Evolutionary conservation across 1,140 invertebrate genomes (phyloP), one percentile per base, ranked within the genome.

Genomic region (Hyposmocoma kahamanoa): DNA sequence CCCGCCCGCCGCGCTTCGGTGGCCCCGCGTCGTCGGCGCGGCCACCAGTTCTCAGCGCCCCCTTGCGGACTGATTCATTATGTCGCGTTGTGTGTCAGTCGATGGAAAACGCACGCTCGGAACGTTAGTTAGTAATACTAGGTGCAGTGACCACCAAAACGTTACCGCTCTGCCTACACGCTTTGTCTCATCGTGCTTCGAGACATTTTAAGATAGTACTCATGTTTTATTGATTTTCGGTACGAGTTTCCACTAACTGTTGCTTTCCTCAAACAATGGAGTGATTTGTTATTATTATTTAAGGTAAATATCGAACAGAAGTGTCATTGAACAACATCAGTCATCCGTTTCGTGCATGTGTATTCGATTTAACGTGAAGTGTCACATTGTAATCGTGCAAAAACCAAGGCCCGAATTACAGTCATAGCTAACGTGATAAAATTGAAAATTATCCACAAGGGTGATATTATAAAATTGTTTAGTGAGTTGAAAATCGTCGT

Each of bases 311-410:
- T 60, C 60, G 59, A 68, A 64, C 59, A 67, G 57, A 65, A 72
- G 67, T 76, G 69, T 75, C 69, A 81, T 79, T 73, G 67, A 56
- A 70, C 55, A 68, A 65, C 59, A 76, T 62, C 64, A 72, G 69
- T 79, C 72, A 73, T 72, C 68, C 73, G 67, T 79, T 77, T 71
- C 64, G 48, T 69, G 66, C 67, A 74, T 68, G 73, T 77, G 71
- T 66, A 59, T 62, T 66, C 58, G 38, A 59, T 51, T 57, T 30
- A 50, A 42, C 52, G 58, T 60, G 53, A 64, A 62, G 57, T 61
- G 56, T 63, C 44, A 45, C 53, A 36, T 18, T 48, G 36, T 36
- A 50, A 39, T 52, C 28, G 45, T 44, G 38, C 53, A 24, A 24
- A 43, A 46, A 56, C 47, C 43, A 51, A 54, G 24, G 10, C 22